A percentile compares a stretch with the other conserved stretches of the same genome.
These are phyloP conservation scores for Spinus pinus DNA, from an alignment of 2,797 vertebrate species.

Conservation along the genomic window DNA sequence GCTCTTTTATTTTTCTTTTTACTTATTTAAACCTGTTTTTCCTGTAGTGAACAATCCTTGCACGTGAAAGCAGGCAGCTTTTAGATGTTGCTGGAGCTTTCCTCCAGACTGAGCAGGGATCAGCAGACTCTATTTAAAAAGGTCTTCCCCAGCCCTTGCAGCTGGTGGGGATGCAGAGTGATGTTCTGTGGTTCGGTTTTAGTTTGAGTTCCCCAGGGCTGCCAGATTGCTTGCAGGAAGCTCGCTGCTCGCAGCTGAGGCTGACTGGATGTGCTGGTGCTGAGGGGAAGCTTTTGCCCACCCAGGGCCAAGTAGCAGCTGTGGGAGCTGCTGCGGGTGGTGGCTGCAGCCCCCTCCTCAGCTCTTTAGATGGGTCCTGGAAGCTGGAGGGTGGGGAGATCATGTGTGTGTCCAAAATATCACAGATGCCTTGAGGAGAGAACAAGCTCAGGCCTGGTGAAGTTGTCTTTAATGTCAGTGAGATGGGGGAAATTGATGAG, in stretches of 20 bases:
- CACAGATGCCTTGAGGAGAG: background rate
- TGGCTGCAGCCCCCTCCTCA: background rate
- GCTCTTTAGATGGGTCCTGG: accelerated
- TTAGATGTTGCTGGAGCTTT: background rate
- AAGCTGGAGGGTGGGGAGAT: background rate
- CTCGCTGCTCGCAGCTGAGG: background rate
- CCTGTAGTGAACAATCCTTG: constrained; percentile 3
- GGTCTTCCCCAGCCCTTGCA: background rate
- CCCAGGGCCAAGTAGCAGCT: background rate
- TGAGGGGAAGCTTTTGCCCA: background rate
- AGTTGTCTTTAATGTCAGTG: background rate
- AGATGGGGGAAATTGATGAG: background rate
- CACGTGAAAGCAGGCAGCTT: background rate
- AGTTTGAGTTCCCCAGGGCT: background rate
- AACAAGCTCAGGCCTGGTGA: background rate
- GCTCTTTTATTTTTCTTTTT: constrained; percentile 24
- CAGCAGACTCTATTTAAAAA: background rate
- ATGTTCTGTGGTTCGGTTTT: background rate
- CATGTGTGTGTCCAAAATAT: background rate
- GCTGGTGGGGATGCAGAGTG: background rate
- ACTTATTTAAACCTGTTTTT: constrained; percentile 48
- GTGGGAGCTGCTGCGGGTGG: background rate
- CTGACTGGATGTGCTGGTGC: background rate
- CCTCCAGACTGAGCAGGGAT: background rate
- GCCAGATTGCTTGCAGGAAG: accelerated